Base-by-base conservation (phyloP, 2,888 invertebrate genomes). In the Plebejus anna region DNA sequence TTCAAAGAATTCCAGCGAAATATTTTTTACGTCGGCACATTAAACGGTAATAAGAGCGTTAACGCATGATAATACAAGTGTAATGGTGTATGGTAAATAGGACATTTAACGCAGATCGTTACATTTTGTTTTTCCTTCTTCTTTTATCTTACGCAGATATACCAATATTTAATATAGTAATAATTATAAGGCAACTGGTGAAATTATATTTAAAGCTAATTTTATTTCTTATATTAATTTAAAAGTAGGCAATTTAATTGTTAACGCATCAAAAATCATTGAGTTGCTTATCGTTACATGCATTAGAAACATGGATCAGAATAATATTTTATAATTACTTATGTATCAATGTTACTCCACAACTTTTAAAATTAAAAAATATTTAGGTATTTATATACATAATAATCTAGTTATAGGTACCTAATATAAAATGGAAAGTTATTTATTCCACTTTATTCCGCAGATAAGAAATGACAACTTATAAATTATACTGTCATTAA, bases 1-100 rank as follows among this genome's bases (percentile, higher is more conserved):
- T 73, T 51, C 73, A 73, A 73, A 73, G 55, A 73, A 73, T 55
- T 51, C 55, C 13, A 32, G 16, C 32, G 28, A 55, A 55, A 36
- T 28, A 51, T 72, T 28, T 55, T 73, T 51, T 51, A 55, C 32
- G 32, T 55, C 7, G 13, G 32, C 66, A 66, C 66, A 66, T 66
- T 36, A 66, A 66, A 32, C 32, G 4, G 61, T 28, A 66, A 59
- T 22, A 59, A 7, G 59, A 4, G 13, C 22, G 3, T 11, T 66
- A 66, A 32, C 11, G 13, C 4, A 32, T 66, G 11, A 11, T 4
- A 66, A 66, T 66, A 66, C 32, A 66, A 66, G 32, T 32, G 11
- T 1, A 3, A 42, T 3, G 7, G 11, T 32, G 32, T 66, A 66
- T 32, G 16, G 13, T 1, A 36, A 32, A 36, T 36, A 32, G 13